Conservation (phyloP, 2,888 invertebrate genomes). For the Cephus spinipes region DNA sequence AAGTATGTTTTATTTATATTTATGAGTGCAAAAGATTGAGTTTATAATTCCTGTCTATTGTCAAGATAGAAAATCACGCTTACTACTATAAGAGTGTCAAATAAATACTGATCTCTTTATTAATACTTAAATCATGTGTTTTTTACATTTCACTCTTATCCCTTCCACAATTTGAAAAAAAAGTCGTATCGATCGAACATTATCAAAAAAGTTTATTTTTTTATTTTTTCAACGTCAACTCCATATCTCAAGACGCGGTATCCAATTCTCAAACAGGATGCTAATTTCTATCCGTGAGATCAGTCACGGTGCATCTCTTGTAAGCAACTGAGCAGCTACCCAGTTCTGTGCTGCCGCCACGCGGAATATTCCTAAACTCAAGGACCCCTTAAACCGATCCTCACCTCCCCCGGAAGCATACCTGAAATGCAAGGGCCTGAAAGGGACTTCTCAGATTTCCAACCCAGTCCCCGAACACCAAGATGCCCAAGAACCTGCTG, state of each 20-base stretch:
- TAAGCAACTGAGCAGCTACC: slow-evolving; percentile 28
- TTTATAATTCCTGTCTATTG: slow-evolving; percentile 61
- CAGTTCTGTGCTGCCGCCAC: slow-evolving; percentile 46
- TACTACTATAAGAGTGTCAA: slow-evolving; percentile 63
- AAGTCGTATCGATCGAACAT: background rate
- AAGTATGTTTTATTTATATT: slow-evolving; percentile 53
- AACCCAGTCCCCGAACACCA: background rate
- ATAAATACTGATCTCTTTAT: slow-evolving; percentile 66
- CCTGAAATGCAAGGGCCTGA: background rate
- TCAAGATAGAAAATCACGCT: slow-evolving; percentile 63
- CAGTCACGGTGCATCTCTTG: slow-evolving; percentile 28
- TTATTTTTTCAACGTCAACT: background rate
- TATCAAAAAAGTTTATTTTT: background rate
- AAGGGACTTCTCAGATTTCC: background rate
- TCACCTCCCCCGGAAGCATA: slow-evolving; percentile 14
- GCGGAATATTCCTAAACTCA: slow-evolving; percentile 23
- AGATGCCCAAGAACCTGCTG: slow-evolving; percentile 45
- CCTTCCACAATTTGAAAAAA: slow-evolving; percentile 3
- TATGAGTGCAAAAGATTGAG: slow-evolving; percentile 49
- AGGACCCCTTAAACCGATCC: slow-evolving; percentile 28
- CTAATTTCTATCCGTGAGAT: background rate
- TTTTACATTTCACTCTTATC: slow-evolving; percentile 29
- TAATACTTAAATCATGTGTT: slow-evolving; percentile 40
- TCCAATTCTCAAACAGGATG: background rate
- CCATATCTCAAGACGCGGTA: background rate